Evolutionary conservation across 2,797 vertebrate genomes (phyloP).

Genomic region (Urocyon cinereoargenteus): DNA sequence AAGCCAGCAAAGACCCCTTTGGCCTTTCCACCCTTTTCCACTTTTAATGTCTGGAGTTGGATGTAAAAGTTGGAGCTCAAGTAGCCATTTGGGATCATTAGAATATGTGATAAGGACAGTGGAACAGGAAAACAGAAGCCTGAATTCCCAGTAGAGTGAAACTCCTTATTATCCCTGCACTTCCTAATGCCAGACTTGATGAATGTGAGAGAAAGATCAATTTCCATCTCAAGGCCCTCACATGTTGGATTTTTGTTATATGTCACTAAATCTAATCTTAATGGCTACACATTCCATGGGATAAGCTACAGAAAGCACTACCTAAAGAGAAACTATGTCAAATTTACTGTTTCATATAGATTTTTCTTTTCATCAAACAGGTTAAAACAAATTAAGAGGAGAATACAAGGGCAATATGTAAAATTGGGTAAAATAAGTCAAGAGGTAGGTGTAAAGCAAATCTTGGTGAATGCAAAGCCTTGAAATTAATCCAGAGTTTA

Average conservation of each 20-base stretch:
- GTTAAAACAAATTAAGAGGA: slow-evolving; percentile 17
- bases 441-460: slow-evolving; percentile 6
- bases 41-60: neutral
- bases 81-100: neutral
- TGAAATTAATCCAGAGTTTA: slow-evolving; percentile 12
- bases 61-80: neutral
- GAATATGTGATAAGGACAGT: neutral
- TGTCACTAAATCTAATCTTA: neutral
- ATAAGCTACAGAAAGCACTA: neutral
- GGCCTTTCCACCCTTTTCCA: neutral
- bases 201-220: neutral
- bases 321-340: neutral
- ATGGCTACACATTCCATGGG: neutral
- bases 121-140: neutral
- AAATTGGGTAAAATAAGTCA: neutral
- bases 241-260: neutral
- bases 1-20: neutral
- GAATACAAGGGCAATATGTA: neutral
- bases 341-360: neutral
- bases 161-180: neutral
- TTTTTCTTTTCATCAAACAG: neutral
- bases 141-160: neutral
- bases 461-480: neutral
- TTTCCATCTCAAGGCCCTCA: neutral
- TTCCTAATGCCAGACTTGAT: neutral